Base-by-base conservation (phyloP, 2,888 invertebrate species). In the Mythimna ferrago region DNA sequence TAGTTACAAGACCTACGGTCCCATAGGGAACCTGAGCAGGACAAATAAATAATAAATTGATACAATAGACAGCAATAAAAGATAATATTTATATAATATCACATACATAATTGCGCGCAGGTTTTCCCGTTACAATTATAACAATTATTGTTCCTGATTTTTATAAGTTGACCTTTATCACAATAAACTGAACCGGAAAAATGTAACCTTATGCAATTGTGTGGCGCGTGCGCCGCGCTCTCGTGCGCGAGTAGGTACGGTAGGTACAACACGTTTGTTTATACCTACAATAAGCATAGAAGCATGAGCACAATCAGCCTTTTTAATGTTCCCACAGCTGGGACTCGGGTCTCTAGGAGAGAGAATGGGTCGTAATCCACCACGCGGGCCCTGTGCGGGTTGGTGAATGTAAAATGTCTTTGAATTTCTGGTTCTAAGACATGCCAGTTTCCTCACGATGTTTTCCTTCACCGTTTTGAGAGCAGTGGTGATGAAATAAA, bases 71-170 rank as follows among this genome's bases (percentile, higher is more conserved):
- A 54, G 16, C 41, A 71, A 67, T 66, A 69, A 66, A 70, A 76
- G 61, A 71, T 68, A 48, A 65, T 19, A 69, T 44, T 61, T 57
- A 60, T 60, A 51, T 60, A 56, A 64, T 57, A 81, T 66, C 21
- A 71, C 68, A 61, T 26, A 65, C 1, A 41, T 32, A 26, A 48
- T 48, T 60, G 44, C 54, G 62, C 38, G 56, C 21, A 38, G 61
- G 64, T 84, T 84, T 85, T 80, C 85, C 85, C 78, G 62, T 63
- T 56, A 35, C 3, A 68, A 66, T 32, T 26, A 56, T 61, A 67
- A 71, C 57, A 82, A 84, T 82, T 65, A 48, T 54, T 61, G 62
- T 63, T 62, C 32, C 67, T 48, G 66, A 66, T 82, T 85, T 85
- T 82, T 71, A 71, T 56, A 61, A 35, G 56, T 68, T 65, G 16